Evolutionary conservation across 2,888 invertebrate genomes (phyloP), one percentile per base, ranked within the genome.

Genomic region (Drosophila flavopinicola): DNA sequence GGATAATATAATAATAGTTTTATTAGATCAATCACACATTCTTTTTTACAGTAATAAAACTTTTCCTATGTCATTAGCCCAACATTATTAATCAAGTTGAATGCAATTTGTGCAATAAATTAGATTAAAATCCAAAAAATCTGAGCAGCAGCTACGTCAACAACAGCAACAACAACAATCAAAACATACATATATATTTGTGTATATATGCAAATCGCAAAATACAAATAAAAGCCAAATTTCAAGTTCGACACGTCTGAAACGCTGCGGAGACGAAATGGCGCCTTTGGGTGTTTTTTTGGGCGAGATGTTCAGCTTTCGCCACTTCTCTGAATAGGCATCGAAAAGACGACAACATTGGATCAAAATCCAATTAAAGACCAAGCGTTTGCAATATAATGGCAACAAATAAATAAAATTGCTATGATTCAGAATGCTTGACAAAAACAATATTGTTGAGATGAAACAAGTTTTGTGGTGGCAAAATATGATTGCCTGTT

Each of bases 241-340:
- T 68, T 79, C 64, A 75, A 77, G 68, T 72, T 66, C 57, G 47
- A 66, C 48, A 10, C 42, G 57, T 66, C 58, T 58, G 57, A 64
- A 11, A 13, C 13, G 15, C 20, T 25, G 4, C 15, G 9, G 35
- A 67, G 66, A 54, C 66, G 35, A 17, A 41, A 6, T 13, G 49
- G 49, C 53, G 53, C 24, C 53, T 9, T 37, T 51, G 27, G n/a
- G 3, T 47, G 11, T 25, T 38, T 53, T 25, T 38, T 53, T 15
- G n/a, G 44, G 13, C 24, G 10, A 25, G 24, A 44, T 24, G 15
- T 25, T n/a, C 6, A 20, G 38, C n/a, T 41, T 44, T 23, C 13
- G 3, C 15, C 6, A 9, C 2, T 11, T 11, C 17, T 44, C 17
- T n/a, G 10, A 13, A 10, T 38, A 13, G 6, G 7, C 20, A 11